Percentiles rank a stretch among this genome's conserved stretches.
Conservation (phyloP, 2,797 vertebrate genomes). For the Fistularia tabacaria region DNA sequence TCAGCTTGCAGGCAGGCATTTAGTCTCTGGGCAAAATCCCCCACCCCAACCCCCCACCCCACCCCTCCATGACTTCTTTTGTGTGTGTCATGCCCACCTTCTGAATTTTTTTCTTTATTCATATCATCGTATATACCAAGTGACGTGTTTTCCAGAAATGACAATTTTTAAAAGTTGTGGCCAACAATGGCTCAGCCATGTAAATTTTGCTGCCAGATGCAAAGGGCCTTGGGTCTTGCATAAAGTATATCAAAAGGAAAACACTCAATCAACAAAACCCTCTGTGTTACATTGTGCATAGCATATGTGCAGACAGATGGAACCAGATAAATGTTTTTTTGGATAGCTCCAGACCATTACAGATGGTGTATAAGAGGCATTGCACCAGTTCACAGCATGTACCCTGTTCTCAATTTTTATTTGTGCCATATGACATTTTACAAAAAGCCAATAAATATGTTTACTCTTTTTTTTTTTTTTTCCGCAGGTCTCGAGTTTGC, state of each 20-base stretch:
- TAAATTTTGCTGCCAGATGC: constrained; percentile 22
- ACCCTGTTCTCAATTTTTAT: not conserved
- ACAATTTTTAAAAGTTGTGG: constrained; percentile 12
- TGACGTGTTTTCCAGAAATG: constrained; percentile 40
- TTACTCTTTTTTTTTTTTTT: constrained; percentile 23
- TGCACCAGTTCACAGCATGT: not conserved
- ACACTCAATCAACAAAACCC: constrained; percentile 11
- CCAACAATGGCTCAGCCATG: constrained; percentile 4
- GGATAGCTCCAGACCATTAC: not conserved
- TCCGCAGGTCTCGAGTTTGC: constrained; percentile 96
- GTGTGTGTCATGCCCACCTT: constrained; percentile 22
- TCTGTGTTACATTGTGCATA: constrained; percentile 8
- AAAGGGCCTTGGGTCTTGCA: constrained; percentile 9
- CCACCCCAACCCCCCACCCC: no score
- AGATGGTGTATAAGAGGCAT: no score
- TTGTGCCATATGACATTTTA: not conserved
- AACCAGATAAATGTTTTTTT: not conserved
- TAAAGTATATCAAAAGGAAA: constrained; percentile 7
- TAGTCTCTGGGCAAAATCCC: constrained; percentile 49
- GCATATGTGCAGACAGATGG: not conserved
- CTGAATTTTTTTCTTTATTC: constrained; percentile 24
- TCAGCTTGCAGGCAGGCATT: constrained; percentile 70
- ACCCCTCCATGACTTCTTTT: constrained; percentile 19
- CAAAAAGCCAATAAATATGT: not conserved
- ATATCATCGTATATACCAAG: constrained; percentile 52